Conservation (phyloP, 92 coral and sea anemone genomes). For the Actinostola sp. region DNA sequence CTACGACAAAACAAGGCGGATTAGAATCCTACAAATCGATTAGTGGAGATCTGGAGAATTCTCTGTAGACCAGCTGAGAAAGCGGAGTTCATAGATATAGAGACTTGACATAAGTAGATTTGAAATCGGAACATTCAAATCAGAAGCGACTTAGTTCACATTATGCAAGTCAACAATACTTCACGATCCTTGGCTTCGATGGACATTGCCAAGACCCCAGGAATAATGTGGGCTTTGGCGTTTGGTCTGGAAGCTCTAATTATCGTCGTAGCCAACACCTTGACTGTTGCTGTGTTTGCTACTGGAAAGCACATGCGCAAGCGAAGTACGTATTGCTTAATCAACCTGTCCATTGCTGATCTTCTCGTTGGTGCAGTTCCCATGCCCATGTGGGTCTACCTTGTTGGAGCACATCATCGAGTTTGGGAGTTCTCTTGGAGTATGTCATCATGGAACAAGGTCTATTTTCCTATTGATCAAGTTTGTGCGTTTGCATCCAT, state of each 20-base stretch:
- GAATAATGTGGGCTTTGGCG: slow-evolving; percentile 17
- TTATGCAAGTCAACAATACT: neutral
- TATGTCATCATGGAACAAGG: neutral
- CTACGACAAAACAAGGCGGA: too few relatives aligned
- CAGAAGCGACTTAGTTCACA: too few relatives aligned
- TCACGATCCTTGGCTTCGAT: neutral
- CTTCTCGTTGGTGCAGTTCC: slow-evolving; percentile 30
- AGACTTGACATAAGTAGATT: too few relatives aligned
- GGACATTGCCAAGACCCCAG: neutral
- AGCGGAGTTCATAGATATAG: too few relatives aligned
- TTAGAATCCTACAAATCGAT: too few relatives aligned
- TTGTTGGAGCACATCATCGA: slow-evolving; percentile 16
- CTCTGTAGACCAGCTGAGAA: too few relatives aligned
- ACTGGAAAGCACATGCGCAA: slow-evolving; percentile 33
- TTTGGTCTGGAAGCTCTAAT: slow-evolving; percentile 19
- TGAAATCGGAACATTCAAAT: too few relatives aligned
- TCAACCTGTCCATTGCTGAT: slow-evolving; percentile 36
- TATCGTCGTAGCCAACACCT: slow-evolving; percentile 22
- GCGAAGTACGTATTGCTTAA: slow-evolving; percentile 30
- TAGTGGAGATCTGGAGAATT: too few relatives aligned
- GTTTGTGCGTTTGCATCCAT: slow-evolving; percentile 33
- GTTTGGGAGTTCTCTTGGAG: slow-evolving; percentile 28
- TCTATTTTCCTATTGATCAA: slow-evolving; percentile 23
- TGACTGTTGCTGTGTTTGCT: slow-evolving; percentile 21
- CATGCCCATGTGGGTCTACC: slow-evolving; percentile 32